Base-by-base conservation (phyloP, 2,888 invertebrate species). In the Limnephilus auricula region DNA sequence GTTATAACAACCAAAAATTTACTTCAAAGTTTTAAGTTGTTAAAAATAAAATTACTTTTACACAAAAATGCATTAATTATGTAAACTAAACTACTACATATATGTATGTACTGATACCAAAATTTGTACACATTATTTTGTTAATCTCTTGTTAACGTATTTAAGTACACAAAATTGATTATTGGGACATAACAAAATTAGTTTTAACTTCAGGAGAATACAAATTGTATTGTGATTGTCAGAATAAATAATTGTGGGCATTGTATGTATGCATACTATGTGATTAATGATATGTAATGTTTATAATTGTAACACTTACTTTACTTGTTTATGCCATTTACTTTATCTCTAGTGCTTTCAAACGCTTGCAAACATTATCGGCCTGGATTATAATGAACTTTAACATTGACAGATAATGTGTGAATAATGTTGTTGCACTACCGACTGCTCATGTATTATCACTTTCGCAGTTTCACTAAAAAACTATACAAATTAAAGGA, bases 361-460 rank as follows among this genome's bases (percentile, higher is more conserved):
- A 82, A n/a, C 18, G 32, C 32, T 32, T 65, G 65, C 25, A 25
- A 82, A 82, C 12, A 82, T 82, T 37, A 82, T 32, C 18, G 0
- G 82, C 18, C 18, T 32, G 18, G 34, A 65, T 25, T 65, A 25
- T n/a, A 31, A 15, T 82, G 82, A 82, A 32, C 82, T 82, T 82
- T 82, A 82, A 82, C 32, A 82, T 82, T 34, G 82, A 82, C 82
- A 82, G 82, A 82, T 82, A 82, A 82, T 40, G 5, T 40, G 40
- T 40, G 12, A 65, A 25, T n/a, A 65, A 65, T 65, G 9, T 65
- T 65, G 4, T 65, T 25, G 25, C 65, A 25, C 25, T 65, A 65
- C 25, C 2, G 65, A 25, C 65, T 65, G 65, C 65, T n/a, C 65
- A 65, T n/a, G 25, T 65, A 65, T 65, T 25, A 65, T 65, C 65